phyloP scores from a whole-genome alignment of 2,888 invertebrate species.

The Nemurella pictetii region DNA sequence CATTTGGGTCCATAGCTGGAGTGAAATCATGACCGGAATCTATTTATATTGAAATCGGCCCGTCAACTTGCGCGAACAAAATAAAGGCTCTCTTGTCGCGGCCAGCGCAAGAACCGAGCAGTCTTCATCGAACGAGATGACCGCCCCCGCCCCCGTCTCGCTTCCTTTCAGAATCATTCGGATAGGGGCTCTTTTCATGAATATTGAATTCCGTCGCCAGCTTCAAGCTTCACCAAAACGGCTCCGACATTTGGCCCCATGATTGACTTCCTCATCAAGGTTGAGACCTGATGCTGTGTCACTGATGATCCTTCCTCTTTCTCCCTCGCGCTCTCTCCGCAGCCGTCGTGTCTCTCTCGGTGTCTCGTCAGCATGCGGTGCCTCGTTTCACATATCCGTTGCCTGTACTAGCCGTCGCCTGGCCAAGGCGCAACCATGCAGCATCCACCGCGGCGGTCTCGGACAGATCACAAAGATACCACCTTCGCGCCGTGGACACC shows the following conservation, averaged over 20 bases:
- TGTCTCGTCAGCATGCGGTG: neutral
- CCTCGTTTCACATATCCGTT: neutral
- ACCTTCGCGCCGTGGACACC: neutral
- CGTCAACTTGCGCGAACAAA: neutral
- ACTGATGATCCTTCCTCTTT: neutral
- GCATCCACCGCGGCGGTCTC: neutral
- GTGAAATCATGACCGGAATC: neutral
- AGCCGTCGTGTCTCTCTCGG: neutral
- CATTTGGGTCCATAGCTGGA: neutral
- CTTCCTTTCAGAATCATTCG: neutral
- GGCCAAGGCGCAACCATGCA: neutral
- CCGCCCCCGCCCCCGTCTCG: neutral
- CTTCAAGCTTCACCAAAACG: neutral
- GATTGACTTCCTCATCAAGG: constrained; percentile 19
- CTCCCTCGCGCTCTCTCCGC: neutral
- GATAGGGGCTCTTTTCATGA: neutral
- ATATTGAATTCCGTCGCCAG: neutral
- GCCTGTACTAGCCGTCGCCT: neutral
- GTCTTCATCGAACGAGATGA: neutral
- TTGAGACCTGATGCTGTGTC: constrained; percentile 8
- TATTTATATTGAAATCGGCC: neutral
- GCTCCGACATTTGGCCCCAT: neutral
- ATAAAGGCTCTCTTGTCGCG: neutral
- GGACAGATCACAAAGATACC: neutral
- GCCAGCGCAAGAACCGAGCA: neutral